A percentile compares a stretch with the other conserved stretches of the same genome.
These are phyloP conservation scores for Mimumesa dahlbomi DNA, from an alignment of 2,888 invertebrate species.

Conservation along the genomic window DNA sequence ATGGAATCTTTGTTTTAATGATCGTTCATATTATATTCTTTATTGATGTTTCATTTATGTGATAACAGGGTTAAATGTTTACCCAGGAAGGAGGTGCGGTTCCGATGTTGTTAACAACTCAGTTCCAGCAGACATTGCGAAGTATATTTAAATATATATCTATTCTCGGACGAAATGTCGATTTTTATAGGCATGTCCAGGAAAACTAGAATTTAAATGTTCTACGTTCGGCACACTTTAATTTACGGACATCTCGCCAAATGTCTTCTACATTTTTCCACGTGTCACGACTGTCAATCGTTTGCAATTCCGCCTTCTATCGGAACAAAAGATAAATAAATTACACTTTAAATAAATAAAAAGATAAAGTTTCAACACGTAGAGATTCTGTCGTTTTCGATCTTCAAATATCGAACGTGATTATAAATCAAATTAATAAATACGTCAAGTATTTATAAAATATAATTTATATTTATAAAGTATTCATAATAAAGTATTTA, in stretches of 20 bases:
- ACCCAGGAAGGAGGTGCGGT: constrained; percentile 89
- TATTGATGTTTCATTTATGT: not conserved
- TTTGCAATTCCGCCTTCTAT: not conserved
- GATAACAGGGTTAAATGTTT: constrained; percentile 67
- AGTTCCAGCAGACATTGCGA: constrained; percentile 62
- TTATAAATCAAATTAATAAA: too few relatives aligned
- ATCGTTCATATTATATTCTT: too few relatives aligned
- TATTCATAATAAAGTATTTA: too few relatives aligned
- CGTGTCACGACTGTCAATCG: constrained; percentile 20
- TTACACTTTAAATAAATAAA: too few relatives aligned
- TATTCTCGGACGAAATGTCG: not conserved
- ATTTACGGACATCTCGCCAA: constrained; percentile 27
- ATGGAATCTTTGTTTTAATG: too few relatives aligned
- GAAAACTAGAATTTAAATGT: constrained; percentile 21
- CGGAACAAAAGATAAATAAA: too few relatives aligned
- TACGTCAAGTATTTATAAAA: too few relatives aligned
- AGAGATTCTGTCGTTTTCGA: too few relatives aligned
- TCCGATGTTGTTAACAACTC: constrained; percentile 82
- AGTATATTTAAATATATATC: not conserved
- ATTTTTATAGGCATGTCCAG: constrained; percentile 10
- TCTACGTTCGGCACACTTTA: constrained; percentile 3
- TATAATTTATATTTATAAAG: too few relatives aligned
- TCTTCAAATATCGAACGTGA: too few relatives aligned
- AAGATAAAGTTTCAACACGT: too few relatives aligned
- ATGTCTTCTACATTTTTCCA: constrained; percentile 5